phyloP scores from a whole-genome alignment of 2,888 invertebrate genomes.

The Euproctis similis region DNA sequence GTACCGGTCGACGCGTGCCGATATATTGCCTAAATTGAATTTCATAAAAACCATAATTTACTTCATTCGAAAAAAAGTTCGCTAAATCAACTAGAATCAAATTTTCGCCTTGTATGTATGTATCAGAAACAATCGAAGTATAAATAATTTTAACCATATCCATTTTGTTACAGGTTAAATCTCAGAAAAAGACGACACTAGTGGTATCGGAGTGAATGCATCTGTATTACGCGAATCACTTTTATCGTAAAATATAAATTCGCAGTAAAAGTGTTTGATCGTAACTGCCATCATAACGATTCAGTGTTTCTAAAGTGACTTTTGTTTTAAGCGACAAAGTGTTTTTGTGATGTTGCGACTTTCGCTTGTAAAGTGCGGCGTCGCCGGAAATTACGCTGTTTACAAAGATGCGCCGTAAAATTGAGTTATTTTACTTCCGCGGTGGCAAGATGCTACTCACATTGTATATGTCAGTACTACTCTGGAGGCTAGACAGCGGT shows the following conservation, averaged over 20 bases:
- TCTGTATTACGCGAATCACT: constrained; percentile 29
- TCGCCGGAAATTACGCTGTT: constrained; percentile 51
- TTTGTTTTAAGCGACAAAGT: constrained; percentile 41
- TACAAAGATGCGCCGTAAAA: constrained; percentile 59
- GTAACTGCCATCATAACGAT: constrained; percentile 32
- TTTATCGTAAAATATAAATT: constrained; percentile 24
- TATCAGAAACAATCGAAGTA: no score
- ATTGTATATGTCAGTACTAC: constrained; percentile 52
- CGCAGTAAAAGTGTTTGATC: constrained; percentile 28
- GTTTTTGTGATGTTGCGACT: constrained; percentile 59
- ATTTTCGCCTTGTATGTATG: no score
- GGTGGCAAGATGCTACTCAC: constrained; percentile 61
- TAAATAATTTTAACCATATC: no score
- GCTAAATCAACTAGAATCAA: no score
- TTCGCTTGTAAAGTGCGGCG: constrained; percentile 44
- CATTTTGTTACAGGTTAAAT: constrained; percentile 38
- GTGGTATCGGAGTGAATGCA: constrained; percentile 25
- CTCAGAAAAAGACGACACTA: no score
- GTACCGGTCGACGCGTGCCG: no score
- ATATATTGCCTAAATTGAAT: no score
- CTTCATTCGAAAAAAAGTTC: no score
- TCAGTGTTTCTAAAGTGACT: constrained; percentile 34
- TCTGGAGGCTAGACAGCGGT: constrained; percentile 63
- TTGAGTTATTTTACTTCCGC: constrained; percentile 39
- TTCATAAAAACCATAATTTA: no score